phyloP scores from a whole-genome alignment of 2,888 invertebrate species.

The Oligia strigilis region DNA sequence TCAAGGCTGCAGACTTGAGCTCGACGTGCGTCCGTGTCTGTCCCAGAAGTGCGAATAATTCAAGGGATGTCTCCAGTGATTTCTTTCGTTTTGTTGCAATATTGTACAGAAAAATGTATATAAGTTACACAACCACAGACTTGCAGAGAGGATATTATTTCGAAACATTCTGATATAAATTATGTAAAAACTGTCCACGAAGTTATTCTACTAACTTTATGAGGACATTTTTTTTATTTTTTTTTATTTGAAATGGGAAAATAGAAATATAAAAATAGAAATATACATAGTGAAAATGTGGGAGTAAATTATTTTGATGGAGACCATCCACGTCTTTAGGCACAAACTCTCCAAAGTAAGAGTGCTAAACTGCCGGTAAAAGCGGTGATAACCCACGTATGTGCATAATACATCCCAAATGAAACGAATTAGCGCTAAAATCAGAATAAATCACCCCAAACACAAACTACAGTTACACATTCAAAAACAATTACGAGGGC shows the following conservation, averaged over 20 bases:
- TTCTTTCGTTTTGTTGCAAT: slow-evolving; percentile 86
- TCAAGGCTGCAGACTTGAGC: slow-evolving; percentile 85
- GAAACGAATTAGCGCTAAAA: slow-evolving; percentile 67
- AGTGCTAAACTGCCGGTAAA: background rate
- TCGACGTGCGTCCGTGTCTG: slow-evolving; percentile 80
- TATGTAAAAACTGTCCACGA: background rate
- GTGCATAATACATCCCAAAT: slow-evolving; percentile 50
- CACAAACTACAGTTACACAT: slow-evolving; percentile 84
- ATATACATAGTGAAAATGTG: too few species aligned
- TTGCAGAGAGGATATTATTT: background rate
- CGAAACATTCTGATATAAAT: background rate
- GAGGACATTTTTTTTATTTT: too few species aligned
- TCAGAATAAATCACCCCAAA: slow-evolving; percentile 85
- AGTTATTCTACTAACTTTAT: background rate
- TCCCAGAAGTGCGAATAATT: slow-evolving; percentile 89
- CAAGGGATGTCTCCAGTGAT: slow-evolving; percentile 87
- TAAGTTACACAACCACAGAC: slow-evolving; percentile 11
- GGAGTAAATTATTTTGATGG: background rate
- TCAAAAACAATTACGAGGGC: slow-evolving; percentile 90
- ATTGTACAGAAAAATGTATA: slow-evolving; percentile 74
- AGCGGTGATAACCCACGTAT: background rate
- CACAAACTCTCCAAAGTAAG: background rate
- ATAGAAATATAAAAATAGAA: too few species aligned
- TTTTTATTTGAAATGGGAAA: too few species aligned
- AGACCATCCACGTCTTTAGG: background rate